phyloP scores from a whole-genome alignment of 1,140 invertebrate species.

The Saccostrea echinata region DNA sequence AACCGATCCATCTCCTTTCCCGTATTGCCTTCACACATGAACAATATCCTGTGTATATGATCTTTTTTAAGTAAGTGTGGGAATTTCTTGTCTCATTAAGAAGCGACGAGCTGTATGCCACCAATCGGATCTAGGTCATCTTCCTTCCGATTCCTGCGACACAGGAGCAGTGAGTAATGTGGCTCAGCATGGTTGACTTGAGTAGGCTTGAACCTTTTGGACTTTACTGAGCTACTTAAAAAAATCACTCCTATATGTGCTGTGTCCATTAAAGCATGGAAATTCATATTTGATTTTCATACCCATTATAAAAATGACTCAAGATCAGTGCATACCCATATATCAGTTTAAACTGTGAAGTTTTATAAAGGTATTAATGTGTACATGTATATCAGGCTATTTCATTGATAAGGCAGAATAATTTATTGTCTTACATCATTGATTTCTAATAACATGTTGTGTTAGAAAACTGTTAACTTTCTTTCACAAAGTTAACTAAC shows the following conservation, averaged over 20 bases:
- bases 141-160: conserved; percentile 15
- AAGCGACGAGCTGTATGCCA: conserved; percentile 31
- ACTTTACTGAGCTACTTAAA: conserved; percentile 9
- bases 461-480: no score
- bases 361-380: background rate
- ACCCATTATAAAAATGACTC: background rate
- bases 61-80: background rate
- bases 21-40: background rate
- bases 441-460: no score
- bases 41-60: background rate
- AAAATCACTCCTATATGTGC: background rate
- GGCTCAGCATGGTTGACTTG: conserved; percentile 32
- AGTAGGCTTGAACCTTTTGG: background rate
- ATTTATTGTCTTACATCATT: no score
- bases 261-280: conserved; percentile 22
- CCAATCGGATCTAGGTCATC: conserved; percentile 20
- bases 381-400: no score
- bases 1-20: background rate
- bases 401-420: no score
- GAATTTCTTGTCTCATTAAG: conserved; percentile 22
- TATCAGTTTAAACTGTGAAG: background rate
- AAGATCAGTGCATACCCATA: background rate
- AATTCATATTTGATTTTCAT: conserved; percentile 14
- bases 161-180: conserved; percentile 18
- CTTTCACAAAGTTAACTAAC: background rate